Conservation (phyloP, 2,888 invertebrate species). For the Athalia rosae region DNA sequence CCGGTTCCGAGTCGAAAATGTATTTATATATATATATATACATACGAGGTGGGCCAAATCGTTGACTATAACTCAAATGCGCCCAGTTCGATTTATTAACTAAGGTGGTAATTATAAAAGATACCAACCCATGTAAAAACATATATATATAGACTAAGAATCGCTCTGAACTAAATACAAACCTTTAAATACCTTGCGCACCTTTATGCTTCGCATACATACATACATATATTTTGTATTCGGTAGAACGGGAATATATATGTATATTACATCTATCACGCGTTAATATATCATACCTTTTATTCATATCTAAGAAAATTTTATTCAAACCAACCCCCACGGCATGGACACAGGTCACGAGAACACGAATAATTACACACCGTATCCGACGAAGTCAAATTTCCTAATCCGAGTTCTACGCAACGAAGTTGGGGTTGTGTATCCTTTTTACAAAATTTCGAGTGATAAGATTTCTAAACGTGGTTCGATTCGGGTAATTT, state of each 20-base stretch:
- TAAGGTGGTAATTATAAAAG: constrained; percentile 46
- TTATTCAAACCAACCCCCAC: too few species aligned
- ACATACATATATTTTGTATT: neutral
- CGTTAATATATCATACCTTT: too few species aligned
- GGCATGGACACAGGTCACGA: too few species aligned
- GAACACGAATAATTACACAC: too few species aligned
- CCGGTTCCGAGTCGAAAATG: neutral
- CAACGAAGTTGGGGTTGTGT: too few species aligned
- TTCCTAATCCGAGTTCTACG: too few species aligned
- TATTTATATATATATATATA: constrained; percentile 6
- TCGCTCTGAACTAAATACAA: constrained; percentile 21
- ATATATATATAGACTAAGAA: constrained; percentile 12
- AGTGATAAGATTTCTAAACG: too few species aligned
- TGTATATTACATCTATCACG: too few species aligned
- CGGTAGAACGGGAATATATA: neutral
- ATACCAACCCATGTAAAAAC: constrained; percentile 43
- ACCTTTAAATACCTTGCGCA: neutral
- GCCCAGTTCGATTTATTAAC: constrained; percentile 44
- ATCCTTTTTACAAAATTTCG: too few species aligned
- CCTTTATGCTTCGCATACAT: neutral
- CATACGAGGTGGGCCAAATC: constrained; percentile 38
- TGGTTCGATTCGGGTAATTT: too few species aligned
- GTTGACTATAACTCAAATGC: constrained; percentile 46
- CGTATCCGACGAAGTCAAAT: too few species aligned
- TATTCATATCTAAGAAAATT: too few species aligned